Evolutionary conservation across 2,888 invertebrate species (phyloP).

Genomic region (Podabrus alpinus): DNA sequence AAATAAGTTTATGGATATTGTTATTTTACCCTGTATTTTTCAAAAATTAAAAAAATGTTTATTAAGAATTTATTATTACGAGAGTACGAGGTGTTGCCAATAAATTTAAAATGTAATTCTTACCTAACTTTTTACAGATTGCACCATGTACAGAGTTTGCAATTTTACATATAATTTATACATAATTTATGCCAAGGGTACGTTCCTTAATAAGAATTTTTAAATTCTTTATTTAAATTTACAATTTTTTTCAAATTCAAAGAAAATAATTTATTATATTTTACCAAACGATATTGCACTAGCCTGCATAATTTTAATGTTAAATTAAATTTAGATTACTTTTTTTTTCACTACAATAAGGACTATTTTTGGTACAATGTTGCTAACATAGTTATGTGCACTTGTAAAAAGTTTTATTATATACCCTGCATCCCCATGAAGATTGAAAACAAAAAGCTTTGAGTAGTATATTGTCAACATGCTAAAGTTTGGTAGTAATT

Average conservation of each 20-base stretch:
- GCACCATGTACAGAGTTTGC: conserved; percentile 54
- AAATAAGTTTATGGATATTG: conserved; percentile 54
- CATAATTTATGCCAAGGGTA: conserved; percentile 56
- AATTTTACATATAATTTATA: conserved; percentile 51
- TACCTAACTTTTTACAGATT: conserved; percentile 50
- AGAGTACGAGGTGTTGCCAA: conserved; percentile 51
- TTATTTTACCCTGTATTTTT: conserved; percentile 53
- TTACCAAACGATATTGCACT: conserved; percentile 38
- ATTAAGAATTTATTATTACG: conserved; percentile 13
- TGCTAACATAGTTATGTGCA: conserved; percentile 18
- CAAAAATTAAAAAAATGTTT: conserved; percentile 7
- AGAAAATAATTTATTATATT: conserved; percentile 14
- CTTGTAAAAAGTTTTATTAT: conserved; percentile 24
- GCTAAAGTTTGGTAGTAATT: not conserved
- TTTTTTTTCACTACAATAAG: conserved; percentile 20
- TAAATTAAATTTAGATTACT: conserved; percentile 4
- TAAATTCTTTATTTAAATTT: conserved; percentile 40
- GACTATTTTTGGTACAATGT: conserved; percentile 30
- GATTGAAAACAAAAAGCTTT: not conserved
- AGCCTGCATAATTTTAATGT: conserved; percentile 31
- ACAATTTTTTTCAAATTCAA: conserved; percentile 26
- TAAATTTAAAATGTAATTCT: conserved; percentile 37
- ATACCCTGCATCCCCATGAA: conserved; percentile 38
- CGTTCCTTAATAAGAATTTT: conserved; percentile 49
- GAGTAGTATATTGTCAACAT: conserved; percentile 24